These are phyloP conservation scores for Apteryx owenii DNA, from an alignment of 2,113 vertebrate species.

Conservation along the genomic window DNA sequence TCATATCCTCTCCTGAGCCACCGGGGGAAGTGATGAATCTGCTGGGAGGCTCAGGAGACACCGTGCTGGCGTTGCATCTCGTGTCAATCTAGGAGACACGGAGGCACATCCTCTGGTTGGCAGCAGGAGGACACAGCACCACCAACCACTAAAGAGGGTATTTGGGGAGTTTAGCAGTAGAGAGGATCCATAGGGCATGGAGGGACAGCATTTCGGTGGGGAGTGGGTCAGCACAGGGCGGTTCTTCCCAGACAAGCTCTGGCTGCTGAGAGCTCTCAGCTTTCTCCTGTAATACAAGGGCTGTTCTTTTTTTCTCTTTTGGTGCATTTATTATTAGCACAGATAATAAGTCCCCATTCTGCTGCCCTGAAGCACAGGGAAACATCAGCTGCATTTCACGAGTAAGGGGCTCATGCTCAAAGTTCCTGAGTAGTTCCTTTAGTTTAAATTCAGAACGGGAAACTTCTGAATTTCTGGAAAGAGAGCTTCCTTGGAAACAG, in stretches of 20 bases:
- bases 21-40: conserved; percentile 1
- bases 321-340: background rate
- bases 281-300: background rate
- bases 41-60: background rate
- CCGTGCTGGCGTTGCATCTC: background rate
- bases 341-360: background rate
- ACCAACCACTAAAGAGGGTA: background rate
- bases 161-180: background rate
- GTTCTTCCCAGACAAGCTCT: background rate
- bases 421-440: background rate
- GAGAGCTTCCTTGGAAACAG: background rate
- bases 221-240: background rate
- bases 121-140: background rate
- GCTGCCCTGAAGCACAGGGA: background rate
- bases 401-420: background rate
- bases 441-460: background rate
- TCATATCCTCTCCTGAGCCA: background rate
- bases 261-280: background rate
- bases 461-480: background rate
- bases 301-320: background rate
- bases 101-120: background rate
- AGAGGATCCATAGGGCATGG: background rate
- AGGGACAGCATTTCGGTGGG: rapidly evolving
- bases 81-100: rapidly evolving
- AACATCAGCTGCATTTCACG: background rate